Evolutionary conservation across 2,888 invertebrate genomes (phyloP).

Genomic region (Leucophenga montana): DNA sequence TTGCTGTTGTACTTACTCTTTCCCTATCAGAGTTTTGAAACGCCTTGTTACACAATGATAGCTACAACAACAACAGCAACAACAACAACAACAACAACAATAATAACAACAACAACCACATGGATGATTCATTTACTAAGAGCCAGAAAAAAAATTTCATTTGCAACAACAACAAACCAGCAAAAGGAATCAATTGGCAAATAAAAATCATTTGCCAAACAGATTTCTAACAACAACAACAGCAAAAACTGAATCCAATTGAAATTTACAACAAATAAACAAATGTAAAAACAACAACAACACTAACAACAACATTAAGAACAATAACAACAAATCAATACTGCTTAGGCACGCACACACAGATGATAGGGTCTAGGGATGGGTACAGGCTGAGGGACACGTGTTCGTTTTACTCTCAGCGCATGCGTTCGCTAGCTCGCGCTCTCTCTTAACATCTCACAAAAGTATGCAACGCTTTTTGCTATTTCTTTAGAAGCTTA

Average conservation of each 20-base stretch:
- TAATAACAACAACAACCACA: slow-evolving; percentile 13
- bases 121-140: too few species aligned
- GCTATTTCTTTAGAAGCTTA: slow-evolving; percentile 10
- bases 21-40: background rate
- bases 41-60: slow-evolving; percentile 20
- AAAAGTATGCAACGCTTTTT: slow-evolving; percentile 40
- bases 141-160: too few species aligned
- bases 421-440: slow-evolving; percentile 27
- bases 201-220: slow-evolving; percentile 14
- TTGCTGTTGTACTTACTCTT: background rate
- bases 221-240: background rate
- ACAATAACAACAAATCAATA: slow-evolving; percentile 45
- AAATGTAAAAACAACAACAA: slow-evolving; percentile 38
- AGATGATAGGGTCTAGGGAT: too few species aligned
- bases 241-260: background rate
- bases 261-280: slow-evolving; percentile 21
- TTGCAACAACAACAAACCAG: too few species aligned
- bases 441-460: background rate
- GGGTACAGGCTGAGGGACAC: too few species aligned
- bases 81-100: slow-evolving; percentile 19
- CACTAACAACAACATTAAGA: slow-evolving; percentile 35
- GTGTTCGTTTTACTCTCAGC: slow-evolving; percentile 27
- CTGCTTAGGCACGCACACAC: slow-evolving; percentile 4
- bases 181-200: slow-evolving; percentile 1
- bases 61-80: slow-evolving; percentile 20